Evolutionary conservation across 2,797 vertebrate genomes (phyloP).

Genomic region (Huso huso): DNA sequence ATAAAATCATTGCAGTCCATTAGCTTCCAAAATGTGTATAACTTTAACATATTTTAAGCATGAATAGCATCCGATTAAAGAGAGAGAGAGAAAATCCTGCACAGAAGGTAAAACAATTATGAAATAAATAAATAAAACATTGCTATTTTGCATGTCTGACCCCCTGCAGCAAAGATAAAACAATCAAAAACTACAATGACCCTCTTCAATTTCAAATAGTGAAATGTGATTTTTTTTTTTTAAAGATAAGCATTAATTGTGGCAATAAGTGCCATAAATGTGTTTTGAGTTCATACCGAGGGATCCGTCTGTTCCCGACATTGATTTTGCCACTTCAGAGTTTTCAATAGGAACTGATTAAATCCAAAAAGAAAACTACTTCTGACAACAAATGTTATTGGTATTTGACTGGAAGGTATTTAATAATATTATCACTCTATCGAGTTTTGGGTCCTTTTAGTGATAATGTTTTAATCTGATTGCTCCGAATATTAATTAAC

Average conservation of each 20-base stretch:
- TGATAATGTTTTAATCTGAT: slow-evolving; percentile 46
- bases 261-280: background rate
- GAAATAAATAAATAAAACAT: too few relatives aligned
- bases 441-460: slow-evolving; percentile 14
- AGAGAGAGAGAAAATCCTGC: too few relatives aligned
- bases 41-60: too few relatives aligned
- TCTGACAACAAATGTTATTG: slow-evolving; percentile 5
- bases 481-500: slow-evolving; percentile 41
- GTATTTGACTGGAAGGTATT: slow-evolving; percentile 37
- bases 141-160: too few relatives aligned
- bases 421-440: slow-evolving; percentile 19
- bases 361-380: background rate
- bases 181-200: background rate
- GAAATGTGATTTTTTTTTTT: slow-evolving; percentile 9
- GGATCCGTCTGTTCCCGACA: slow-evolving; percentile 1
- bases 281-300: background rate
- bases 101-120: too few relatives aligned
- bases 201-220: background rate
- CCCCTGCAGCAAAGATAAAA: slow-evolving; percentile 5
- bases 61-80: too few relatives aligned
- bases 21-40: too few relatives aligned
- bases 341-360: slow-evolving; percentile 3
- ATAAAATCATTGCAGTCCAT: too few relatives aligned
- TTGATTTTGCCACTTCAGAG: background rate
- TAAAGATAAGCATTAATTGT: slow-evolving; percentile 3